Evolutionary conservation across 2,888 invertebrate genomes (phyloP), one percentile per base, ranked within the genome.

Genomic region (Eueremaeus valkanovi): DNA sequence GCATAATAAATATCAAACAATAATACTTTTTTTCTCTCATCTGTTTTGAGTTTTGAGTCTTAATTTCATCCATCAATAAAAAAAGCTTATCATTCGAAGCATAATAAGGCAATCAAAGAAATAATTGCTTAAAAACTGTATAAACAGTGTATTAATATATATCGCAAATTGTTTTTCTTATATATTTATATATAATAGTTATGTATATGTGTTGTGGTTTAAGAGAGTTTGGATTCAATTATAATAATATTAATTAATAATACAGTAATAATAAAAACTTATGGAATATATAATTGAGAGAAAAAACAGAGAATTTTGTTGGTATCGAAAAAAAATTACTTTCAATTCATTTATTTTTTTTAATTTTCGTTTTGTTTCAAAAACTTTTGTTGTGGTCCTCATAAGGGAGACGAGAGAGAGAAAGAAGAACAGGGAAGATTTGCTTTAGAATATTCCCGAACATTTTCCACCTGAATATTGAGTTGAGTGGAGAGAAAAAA

Each of bases 261-360:
- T 55, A 55, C 55, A 55, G 24, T 55, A 55, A 55, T 55, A 55
- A 55, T 51, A 51, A 55, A 55, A 55, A 55, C 55, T 21, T 55
- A 55, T 55, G 55, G 55, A 55, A 55, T 55, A 55, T 55, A 36
- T 36, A 36, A 36, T 36, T 36, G 11, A 8, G 11, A 36, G 36
- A 36, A 36, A 36, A 36, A 36, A 36, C 36, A 36, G 36, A 36
- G 11, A 36, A 8, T 36, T 36, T 36, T 36, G 36, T 36, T 36
- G 5, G 36, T 36, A 8, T 36, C 11, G 36, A 5, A 36, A 36
- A 36, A 36, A 36, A 36, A 36, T 36, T 36, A 8, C 36, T 36
- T 11, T 36, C 36, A 36, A 36, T 8, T 51, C 8, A n/a, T 55
- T 55, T 27, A 24, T 55, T n/a, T n/a, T n/a, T n/a, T n/a, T n/a